phyloP scores from a whole-genome alignment of 2,888 invertebrate species.

The Diloba caeruleocephala region DNA sequence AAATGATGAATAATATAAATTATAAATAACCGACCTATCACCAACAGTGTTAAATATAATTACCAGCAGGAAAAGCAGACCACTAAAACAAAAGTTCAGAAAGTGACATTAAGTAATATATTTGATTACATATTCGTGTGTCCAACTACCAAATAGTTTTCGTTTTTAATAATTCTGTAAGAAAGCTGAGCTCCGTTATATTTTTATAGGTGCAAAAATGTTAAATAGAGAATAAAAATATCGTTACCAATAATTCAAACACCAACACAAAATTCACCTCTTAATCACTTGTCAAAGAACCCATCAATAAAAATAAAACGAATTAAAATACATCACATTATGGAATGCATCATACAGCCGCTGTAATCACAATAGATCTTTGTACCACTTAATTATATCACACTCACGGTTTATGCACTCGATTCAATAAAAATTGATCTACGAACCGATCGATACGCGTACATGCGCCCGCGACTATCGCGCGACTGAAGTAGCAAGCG shows the following conservation, averaged over 20 bases:
- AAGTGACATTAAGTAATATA: too few relatives aligned
- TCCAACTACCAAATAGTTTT: too few relatives aligned
- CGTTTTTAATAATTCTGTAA: not conserved
- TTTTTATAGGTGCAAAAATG: too few relatives aligned
- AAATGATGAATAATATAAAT: too few relatives aligned
- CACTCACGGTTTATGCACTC: constrained; percentile 43
- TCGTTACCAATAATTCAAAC: constrained; percentile 24
- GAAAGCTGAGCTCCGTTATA: constrained; percentile 33
- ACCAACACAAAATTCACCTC: constrained; percentile 11
- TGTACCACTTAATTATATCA: constrained; percentile 50
- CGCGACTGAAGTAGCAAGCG: constrained; percentile 65
- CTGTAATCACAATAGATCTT: constrained; percentile 44
- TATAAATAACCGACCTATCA: too few relatives aligned
- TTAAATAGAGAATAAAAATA: not conserved
- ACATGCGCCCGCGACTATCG: constrained; percentile 66
- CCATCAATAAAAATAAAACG: constrained; percentile 60
- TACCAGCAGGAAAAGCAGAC: too few relatives aligned
- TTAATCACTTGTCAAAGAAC: constrained; percentile 50
- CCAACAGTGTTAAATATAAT: too few relatives aligned
- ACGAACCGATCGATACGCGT: constrained; percentile 61
- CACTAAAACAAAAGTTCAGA: too few relatives aligned
- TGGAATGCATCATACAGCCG: constrained; percentile 55
- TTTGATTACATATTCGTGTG: too few relatives aligned
- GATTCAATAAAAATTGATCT: constrained; percentile 42
- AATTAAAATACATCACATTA: constrained; percentile 45